A percentile compares a stretch with the other conserved stretches of the same genome.
These are phyloP conservation scores for Pionites leucogaster DNA, from an alignment of 2,113 vertebrate genomes.

Conservation along the genomic window DNA sequence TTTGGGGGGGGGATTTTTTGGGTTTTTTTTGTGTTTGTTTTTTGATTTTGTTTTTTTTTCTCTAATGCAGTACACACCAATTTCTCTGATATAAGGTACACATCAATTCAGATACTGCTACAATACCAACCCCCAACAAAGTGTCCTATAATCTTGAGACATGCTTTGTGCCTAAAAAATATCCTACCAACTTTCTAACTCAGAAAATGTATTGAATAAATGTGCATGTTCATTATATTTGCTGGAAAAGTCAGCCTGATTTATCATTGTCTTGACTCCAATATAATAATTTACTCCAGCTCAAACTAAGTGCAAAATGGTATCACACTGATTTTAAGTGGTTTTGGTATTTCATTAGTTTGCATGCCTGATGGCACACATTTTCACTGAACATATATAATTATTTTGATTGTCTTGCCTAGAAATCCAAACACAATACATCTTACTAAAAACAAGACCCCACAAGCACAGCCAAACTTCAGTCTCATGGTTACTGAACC, in stretches of 20 bases:
- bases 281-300: not conserved
- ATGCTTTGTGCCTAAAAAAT: not conserved
- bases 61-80: not conserved
- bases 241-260: not conserved
- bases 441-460: not conserved
- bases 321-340: not conserved
- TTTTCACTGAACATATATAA: not conserved
- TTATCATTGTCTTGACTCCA: not conserved
- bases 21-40: not conserved
- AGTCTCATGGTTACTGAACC: not conserved
- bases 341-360: not conserved
- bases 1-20: no score
- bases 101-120: not conserved
- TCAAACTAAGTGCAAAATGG: not conserved
- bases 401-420: not conserved
- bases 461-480: not conserved
- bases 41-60: not conserved
- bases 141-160: not conserved
- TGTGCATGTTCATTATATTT: not conserved
- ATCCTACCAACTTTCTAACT: not conserved
- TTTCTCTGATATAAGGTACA: not conserved
- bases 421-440: not conserved
- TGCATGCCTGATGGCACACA: not conserved
- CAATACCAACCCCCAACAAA: not conserved
- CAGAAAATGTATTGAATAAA: not conserved